Percentiles rank a stretch among this genome's conserved stretches.
Conservation (phyloP, 2,797 vertebrate genomes). For the Pagetopsis macropterus region DNA sequence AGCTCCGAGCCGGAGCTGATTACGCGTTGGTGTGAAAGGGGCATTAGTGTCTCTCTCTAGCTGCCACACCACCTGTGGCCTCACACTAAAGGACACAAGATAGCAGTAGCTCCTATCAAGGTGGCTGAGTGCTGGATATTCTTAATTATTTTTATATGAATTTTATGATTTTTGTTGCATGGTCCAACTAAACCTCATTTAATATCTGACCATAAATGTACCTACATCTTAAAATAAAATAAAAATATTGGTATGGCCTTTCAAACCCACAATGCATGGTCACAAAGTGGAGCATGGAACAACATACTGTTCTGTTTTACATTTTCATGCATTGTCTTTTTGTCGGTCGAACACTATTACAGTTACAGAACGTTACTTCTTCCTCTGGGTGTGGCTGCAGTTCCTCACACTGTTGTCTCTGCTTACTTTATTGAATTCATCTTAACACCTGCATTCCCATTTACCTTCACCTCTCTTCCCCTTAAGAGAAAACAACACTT, state of each 20-base stretch:
- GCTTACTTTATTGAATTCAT: neutral
- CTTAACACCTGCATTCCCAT: conserved; percentile 23
- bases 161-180: neutral
- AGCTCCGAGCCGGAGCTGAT: too few species aligned
- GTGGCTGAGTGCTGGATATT: neutral
- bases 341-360: too few species aligned
- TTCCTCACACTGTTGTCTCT: neutral
- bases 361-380: conserved; percentile 14
- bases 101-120: neutral
- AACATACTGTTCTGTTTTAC: neutral
- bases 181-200: too few species aligned
- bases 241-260: neutral
- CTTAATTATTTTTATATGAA: neutral
- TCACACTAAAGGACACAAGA: conserved; percentile 15
- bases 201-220: too few species aligned
- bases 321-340: too few species aligned
- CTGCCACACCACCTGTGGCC: neutral
- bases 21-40: too few species aligned
- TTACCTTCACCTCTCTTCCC: conserved; percentile 14
- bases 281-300: too few species aligned
- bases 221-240: neutral
- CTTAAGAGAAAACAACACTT: conserved; percentile 12
- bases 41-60: conserved; percentile 7
- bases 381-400: conserved; percentile 21
- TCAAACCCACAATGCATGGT: neutral